Conservation (phyloP, 2,797 vertebrate genomes). For the Rhinella marina region DNA sequence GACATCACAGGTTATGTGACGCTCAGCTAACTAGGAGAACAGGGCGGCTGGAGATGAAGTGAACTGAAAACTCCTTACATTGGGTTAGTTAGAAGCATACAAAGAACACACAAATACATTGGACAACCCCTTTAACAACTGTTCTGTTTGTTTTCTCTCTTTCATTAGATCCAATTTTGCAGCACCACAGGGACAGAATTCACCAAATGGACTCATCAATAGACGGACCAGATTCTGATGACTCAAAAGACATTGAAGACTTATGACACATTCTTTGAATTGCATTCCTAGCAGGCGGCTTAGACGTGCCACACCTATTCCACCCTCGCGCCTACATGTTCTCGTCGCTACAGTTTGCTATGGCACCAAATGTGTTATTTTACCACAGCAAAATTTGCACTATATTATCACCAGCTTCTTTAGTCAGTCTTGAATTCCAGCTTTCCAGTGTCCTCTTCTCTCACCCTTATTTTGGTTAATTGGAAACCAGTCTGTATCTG, state of each 20-base stretch:
- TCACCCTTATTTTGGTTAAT: neutral
- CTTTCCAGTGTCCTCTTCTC: neutral
- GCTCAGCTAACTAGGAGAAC: too few species aligned
- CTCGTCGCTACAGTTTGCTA: conserved; percentile 8
- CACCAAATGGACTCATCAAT: conserved; percentile 75
- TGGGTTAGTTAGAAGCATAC: too few species aligned
- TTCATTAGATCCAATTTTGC: conserved; percentile 91
- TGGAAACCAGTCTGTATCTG: neutral
- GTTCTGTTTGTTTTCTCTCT: conserved; percentile 33
- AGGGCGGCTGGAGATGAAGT: too few species aligned
- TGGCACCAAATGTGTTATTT: conserved; percentile 17
- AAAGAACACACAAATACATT: too few species aligned
- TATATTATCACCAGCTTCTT: conserved; percentile 34
- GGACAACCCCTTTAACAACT: too few species aligned
- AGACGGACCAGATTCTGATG: conserved; percentile 76
- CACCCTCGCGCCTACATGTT: neutral
- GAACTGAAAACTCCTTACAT: too few species aligned
- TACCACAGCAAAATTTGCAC: conserved; percentile 19
- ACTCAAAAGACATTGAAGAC: conserved; percentile 79
- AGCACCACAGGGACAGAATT: conserved; percentile 88
- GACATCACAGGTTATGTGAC: too few species aligned
- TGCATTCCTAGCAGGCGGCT: conserved; percentile 8
- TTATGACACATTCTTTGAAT: conserved; percentile 63
- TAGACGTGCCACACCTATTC: conserved; percentile 35
- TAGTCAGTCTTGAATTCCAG: neutral